Base-by-base conservation (phyloP, 2,113 vertebrate species). In the Numida meleagris region DNA sequence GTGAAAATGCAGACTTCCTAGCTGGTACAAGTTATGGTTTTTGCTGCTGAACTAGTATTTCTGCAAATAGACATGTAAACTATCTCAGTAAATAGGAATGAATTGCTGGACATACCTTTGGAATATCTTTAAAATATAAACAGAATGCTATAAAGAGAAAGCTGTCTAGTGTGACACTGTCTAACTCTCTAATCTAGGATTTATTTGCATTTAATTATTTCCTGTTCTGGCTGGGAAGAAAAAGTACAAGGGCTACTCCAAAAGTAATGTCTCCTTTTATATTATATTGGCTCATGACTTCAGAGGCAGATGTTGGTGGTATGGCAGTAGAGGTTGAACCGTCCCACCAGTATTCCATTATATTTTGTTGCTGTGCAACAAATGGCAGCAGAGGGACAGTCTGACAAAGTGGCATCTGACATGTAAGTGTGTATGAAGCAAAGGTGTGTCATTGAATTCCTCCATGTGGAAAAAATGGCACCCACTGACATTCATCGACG, bases 141-240 rank as follows among this genome's bases (percentile, higher is more conserved):
- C 29, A 74, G 38, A 88, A 62, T 76, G 17, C n/a, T 73, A 0
- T 77, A 43, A 82, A 62, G 55, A 78, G 38, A 92, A 85, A 93
- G n/a, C 24, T 80, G 36, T n/a, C 91, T 88, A 58, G 25, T 45
- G 25, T 66, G 51, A 19, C 33, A 55, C 40, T 29, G 36, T 40
- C 71, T 95, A 48, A 25, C 67, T 87, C 68, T 27, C 13, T 85
- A 12, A 31, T 70, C 25, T 45, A 48, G 71, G 42, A 21, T 82
- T 91, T 59, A 21, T 76, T 73, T 62, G 25, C 23, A 65, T 87
- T 89, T 95, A 79, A 63, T 93, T 77, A 74, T 76, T 87, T 73
- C 48, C 79, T 27, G 21, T 79, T 91, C 82, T 59, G 6, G 1
- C 25, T 82, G 40, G 45, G 59, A 89, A 45, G 59, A 71, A 68